Evolutionary conservation across 37 sponge, comb jelly and placozoan species (phyloP).

Genomic region (Corticium candelabrum): DNA sequence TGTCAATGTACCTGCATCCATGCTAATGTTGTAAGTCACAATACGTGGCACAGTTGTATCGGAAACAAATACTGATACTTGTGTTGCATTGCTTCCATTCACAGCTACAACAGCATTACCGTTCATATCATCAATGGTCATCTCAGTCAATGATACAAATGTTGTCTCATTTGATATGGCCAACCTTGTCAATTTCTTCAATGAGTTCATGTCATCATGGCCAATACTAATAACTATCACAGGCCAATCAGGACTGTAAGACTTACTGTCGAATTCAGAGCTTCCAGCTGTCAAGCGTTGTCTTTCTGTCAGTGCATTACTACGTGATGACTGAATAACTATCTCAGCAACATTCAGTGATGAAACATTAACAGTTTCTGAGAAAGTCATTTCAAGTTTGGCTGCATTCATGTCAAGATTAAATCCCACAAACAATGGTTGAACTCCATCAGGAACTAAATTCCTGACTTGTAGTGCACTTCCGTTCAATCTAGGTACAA

Average conservation of each 20-base stretch:
- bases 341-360: conserved; percentile 44
- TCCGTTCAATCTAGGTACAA: neutral
- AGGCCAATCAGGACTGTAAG: conserved; percentile 54
- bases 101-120: conserved; percentile 31
- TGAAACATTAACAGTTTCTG: conserved; percentile 72
- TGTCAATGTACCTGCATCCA: conserved; percentile 62
- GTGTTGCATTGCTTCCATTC: conserved; percentile 12
- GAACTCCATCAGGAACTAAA: conserved; percentile 33
- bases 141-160: conserved; percentile 42
- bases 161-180: conserved; percentile 51
- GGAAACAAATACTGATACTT: conserved; percentile 13
- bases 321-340: conserved; percentile 38
- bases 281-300: neutral
- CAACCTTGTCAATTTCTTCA: conserved; percentile 52
- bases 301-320: conserved; percentile 21
- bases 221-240: conserved; percentile 49
- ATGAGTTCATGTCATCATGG: conserved; percentile 53
- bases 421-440: conserved; percentile 47
- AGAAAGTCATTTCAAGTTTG: conserved; percentile 46
- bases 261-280: conserved; percentile 17
- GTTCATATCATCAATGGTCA: conserved; percentile 54
- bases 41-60: conserved; percentile 52
- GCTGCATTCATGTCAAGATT: conserved; percentile 58
- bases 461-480: neutral
- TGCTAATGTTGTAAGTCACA: conserved; percentile 19